Percentiles rank a stretch among this genome's conserved stretches.
These are phyloP conservation scores for Leucophenga maculata DNA, from an alignment of 2,888 invertebrate species.

Conservation along the genomic window DNA sequence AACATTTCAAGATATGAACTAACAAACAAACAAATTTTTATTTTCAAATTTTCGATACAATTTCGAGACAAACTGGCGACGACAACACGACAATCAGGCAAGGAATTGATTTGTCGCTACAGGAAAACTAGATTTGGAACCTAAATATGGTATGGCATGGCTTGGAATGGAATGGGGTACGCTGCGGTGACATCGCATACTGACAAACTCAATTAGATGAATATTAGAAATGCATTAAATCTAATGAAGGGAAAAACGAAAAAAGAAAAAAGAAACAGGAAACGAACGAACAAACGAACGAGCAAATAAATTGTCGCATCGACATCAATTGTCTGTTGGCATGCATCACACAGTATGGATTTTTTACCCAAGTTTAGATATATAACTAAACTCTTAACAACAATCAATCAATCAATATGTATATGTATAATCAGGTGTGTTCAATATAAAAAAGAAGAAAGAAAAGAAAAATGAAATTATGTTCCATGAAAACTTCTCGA, in stretches of 20 bases:
- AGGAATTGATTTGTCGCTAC: neutral
- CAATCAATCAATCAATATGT: no score
- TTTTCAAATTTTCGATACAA: conserved; percentile 53
- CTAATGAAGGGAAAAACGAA: conserved; percentile 53
- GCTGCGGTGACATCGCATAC: conserved; percentile 46
- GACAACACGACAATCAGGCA: neutral
- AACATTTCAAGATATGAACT: conserved; percentile 11
- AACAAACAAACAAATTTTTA: conserved; percentile 45
- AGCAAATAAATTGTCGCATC: conserved; percentile 2
- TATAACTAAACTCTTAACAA: no score
- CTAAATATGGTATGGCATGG: conserved; percentile 34
- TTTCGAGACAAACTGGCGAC: conserved; percentile 47
- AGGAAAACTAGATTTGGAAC: conserved; percentile 19
- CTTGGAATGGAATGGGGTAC: conserved; percentile 5
- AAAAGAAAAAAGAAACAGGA: conserved; percentile 23
- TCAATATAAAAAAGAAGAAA: no score
- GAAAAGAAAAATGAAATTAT: no score
- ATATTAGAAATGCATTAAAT: conserved; percentile 61
- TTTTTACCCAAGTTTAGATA: no score
- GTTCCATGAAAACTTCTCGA: no score
- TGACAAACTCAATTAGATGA: conserved; percentile 59
- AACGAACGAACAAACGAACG: conserved; percentile 25
- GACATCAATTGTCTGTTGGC: no score
- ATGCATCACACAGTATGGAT: no score
- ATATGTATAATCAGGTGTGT: no score